A percentile compares a stretch with the other conserved stretches of the same genome.
Evolutionary conservation across 2,797 vertebrate genomes (phyloP).

Genomic region (Sebastes diploproa): DNA sequence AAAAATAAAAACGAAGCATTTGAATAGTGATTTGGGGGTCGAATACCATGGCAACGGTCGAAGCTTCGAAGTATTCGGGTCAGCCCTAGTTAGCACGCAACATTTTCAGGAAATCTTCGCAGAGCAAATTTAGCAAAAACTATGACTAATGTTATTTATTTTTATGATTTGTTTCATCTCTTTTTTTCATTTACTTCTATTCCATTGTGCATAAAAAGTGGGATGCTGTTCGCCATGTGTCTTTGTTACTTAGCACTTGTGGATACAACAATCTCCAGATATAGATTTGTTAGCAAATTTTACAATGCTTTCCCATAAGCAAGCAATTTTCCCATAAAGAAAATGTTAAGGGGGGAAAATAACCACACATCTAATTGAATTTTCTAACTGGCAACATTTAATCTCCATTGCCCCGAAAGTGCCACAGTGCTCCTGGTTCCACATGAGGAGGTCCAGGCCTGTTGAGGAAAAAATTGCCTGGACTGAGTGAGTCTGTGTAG

Average conservation of each 20-base stretch:
- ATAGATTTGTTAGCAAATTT: neutral
- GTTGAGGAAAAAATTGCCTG: neutral
- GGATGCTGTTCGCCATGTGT: neutral
- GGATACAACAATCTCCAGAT: neutral
- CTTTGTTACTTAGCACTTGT: neutral
- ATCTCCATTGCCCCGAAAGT: neutral
- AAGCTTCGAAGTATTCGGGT: no score
- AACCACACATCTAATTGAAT: neutral
- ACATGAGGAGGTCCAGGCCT: constrained; percentile 10
- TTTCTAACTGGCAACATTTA: neutral
- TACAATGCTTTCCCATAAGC: no score
- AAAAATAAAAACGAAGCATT: no score
- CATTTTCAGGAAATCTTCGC: neutral
- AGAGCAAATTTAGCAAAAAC: neutral
- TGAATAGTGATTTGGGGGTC: no score
- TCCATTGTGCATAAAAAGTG: neutral
- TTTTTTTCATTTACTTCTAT: neutral
- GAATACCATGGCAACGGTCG: no score
- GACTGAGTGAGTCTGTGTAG: neutral
- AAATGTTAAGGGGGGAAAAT: neutral
- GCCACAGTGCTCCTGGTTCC: neutral
- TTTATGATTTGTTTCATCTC: neutral
- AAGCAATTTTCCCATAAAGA: no score
- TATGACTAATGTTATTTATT: neutral
- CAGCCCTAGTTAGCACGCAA: neutral